Evolutionary conservation across 2,888 invertebrate species (phyloP).

Genomic region (Pandemis corylana): DNA sequence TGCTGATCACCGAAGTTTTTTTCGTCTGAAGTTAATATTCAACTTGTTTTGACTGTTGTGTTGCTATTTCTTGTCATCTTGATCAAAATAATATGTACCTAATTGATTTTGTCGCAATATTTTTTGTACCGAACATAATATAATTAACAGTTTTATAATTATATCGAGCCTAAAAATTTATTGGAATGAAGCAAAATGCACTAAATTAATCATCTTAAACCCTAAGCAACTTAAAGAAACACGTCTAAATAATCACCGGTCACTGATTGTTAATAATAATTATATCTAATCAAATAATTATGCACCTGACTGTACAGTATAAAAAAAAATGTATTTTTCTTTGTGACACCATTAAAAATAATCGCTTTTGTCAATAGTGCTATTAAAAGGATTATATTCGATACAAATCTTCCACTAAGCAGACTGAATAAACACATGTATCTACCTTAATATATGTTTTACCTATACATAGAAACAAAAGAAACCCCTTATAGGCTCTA

Average conservation of each 20-base stretch:
- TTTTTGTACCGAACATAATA: neutral
- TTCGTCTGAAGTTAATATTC: no score
- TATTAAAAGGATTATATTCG: no score
- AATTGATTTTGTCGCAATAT: neutral
- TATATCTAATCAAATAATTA: constrained; percentile 15
- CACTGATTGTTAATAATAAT: constrained; percentile 28
- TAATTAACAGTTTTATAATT: neutral
- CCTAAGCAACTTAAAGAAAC: neutral
- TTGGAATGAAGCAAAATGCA: constrained; percentile 11
- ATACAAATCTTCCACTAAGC: constrained; percentile 29
- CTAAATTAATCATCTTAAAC: neutral
- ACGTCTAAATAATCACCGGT: constrained; percentile 11
- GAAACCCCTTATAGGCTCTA: constrained; percentile 14
- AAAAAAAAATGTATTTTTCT: neutral
- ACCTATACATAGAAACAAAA: neutral
- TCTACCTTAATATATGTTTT: constrained; percentile 5
- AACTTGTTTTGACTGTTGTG: no score
- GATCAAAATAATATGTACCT: neutral
- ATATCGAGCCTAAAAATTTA: neutral
- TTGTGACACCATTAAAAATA: neutral
- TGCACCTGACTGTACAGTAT: constrained; percentile 36
- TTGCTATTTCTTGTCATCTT: neutral
- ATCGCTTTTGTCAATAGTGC: neutral
- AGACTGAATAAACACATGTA: constrained; percentile 24
- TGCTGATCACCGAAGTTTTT: no score